These are phyloP conservation scores for Zaprionus vittiger DNA, from an alignment of 1,140 invertebrate species.

Conservation along the genomic window DNA sequence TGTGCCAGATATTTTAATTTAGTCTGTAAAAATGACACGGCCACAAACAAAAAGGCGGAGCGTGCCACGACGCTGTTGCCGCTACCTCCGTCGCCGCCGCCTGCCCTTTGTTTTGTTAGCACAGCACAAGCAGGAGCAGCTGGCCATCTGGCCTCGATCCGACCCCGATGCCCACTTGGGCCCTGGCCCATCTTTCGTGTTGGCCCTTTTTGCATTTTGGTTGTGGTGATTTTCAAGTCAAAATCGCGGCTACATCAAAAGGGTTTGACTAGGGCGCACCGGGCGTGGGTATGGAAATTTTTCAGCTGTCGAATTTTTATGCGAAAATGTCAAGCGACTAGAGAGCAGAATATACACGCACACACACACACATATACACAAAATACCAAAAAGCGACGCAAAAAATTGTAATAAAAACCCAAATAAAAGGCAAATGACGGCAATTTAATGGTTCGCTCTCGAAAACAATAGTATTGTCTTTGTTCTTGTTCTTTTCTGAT, in stretches of 20 bases:
- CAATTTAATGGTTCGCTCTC: conserved; percentile 78
- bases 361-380: conserved; percentile 13
- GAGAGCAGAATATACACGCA: conserved; percentile 13
- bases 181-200: conserved; percentile 18
- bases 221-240: conserved; percentile 73
- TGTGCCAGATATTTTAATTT: conserved; percentile 76
- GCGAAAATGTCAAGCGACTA: conserved; percentile 72
- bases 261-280: conserved; percentile 60
- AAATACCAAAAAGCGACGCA: conserved; percentile 26
- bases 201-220: conserved; percentile 53
- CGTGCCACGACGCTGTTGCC: conserved; percentile 11
- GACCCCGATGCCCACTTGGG: not conserved
- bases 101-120: conserved; percentile 73
- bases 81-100: not conserved
- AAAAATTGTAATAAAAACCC: conserved; percentile 66
- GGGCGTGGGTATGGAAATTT: conserved; percentile 73
- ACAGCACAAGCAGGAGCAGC: conserved; percentile 42
- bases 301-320: conserved; percentile 80
- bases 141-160: conserved; percentile 31
- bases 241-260: conserved; percentile 78
- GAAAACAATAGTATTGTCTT: conserved; percentile 63
- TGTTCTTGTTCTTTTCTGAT: conserved; percentile 27
- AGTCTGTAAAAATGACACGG: conserved; percentile 82
- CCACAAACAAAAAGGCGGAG: conserved; percentile 64
- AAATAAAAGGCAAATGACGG: conserved; percentile 80